Conservation (phyloP, 2,888 invertebrate species). For the Atethmia centrago region DNA sequence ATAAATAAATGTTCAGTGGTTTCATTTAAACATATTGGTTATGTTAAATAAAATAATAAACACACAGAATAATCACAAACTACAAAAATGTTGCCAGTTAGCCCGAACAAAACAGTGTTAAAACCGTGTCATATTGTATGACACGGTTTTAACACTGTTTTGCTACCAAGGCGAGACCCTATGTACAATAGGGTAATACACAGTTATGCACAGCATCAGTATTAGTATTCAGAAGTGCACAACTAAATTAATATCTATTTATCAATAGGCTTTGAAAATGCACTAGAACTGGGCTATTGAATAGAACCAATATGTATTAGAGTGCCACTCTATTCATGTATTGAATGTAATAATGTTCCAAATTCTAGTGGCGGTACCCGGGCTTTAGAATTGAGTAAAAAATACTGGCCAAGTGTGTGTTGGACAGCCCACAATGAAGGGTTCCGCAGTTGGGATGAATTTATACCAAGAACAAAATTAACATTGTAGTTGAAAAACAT, state of each 20-base stretch:
- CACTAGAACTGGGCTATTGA: conserved; percentile 22
- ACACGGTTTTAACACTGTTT: too few species aligned
- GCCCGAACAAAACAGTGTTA: neutral
- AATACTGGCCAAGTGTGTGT: too few species aligned
- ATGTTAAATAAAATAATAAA: too few species aligned
- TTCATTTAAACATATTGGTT: neutral
- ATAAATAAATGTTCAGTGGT: neutral
- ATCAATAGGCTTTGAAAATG: conserved; percentile 45
- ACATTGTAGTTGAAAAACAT: too few species aligned
- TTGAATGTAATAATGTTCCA: conserved; percentile 33
- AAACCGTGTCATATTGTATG: neutral
- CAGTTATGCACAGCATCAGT: neutral
- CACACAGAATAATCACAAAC: neutral
- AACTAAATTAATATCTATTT: conserved; percentile 32
- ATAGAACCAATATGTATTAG: conserved; percentile 28
- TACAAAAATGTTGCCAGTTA: neutral
- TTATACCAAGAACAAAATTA: too few species aligned
- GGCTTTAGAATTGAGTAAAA: conserved; percentile 2
- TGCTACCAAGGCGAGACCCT: neutral
- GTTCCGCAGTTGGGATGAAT: too few species aligned
- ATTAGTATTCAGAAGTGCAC: conserved; percentile 20
- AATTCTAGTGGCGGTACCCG: conserved; percentile 22
- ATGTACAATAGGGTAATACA: too few species aligned
- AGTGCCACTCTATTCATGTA: conserved; percentile 37
- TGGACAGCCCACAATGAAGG: too few species aligned